Base-by-base conservation (phyloP, 2,113 vertebrate genomes). In the Gila orcuttii region DNA sequence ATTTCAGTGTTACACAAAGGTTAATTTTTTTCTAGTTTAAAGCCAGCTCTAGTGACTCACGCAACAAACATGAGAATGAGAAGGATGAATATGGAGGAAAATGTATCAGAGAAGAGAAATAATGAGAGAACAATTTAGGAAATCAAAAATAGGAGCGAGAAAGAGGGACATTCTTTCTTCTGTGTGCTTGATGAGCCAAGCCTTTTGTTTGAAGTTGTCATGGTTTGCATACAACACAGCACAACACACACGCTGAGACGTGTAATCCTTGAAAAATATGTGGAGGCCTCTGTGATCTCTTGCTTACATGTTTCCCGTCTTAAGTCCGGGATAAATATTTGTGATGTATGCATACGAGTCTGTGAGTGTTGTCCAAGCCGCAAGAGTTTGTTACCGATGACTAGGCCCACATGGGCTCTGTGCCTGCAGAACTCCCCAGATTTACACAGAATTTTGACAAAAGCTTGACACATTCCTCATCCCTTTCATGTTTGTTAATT, bases 151-250 rank as follows among this genome's bases (percentile, higher is more conserved):
- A 66, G 2, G 60, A 82, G 39, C 1, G 69, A 74, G 82, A 39
- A 45, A 69, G 73, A 82, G 10, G 60, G 71, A 77, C 59, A 66
- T 86, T 87, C 83, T 74, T 78, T 87, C 68, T 87, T 84, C 80
- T 83, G 79, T 85, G 88, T 86, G 57, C 28, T 87, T 79, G 83
- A 89, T 86, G 85, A 71, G 81, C 86, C 85, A 87, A 85, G 76
- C 57, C 39, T 81, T 84, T 88, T 85, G 55, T 90, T 90, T 89
- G 82, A 89, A 90, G 81, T 86, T 81, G 84, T 87, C 87, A 82
- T 83, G 50, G 82, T 86, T 82, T 89, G 87, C 87, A 87, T 87
- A 86, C 79, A 84, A 76, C 85, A 57, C 84, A 88, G 79, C 55
- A 87, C 23, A 87, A 84, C 59, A 87, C 59, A 85, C 57, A 82